Evolutionary conservation across 2,888 invertebrate species (phyloP), one percentile per base, ranked within the genome.

Genomic region (Drosophila recens): DNA sequence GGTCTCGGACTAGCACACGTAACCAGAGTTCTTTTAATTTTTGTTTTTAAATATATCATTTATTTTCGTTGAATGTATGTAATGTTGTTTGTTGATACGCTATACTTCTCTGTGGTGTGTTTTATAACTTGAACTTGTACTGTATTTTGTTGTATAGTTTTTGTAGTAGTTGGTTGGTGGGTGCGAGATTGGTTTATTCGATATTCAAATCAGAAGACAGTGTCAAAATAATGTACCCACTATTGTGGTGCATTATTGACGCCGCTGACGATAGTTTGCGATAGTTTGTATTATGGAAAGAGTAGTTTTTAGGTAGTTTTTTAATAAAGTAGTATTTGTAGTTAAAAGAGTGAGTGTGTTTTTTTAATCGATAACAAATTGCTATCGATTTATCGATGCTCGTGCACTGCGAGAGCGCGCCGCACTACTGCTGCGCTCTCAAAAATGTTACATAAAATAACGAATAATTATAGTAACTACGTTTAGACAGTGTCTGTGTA

Each of bases 191-290:
- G 63, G 78, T 80, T 77, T 75, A 82, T 79, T 84, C 79, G 87
- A 90, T 91, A 91, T 91, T 82, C 93, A 92, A 92, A 92, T 92
- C 93, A 92, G 92, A 92, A 92, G 92, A 92, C 93, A 92, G 92
- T 92, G 92, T 92, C 92, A 92, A 92, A 92, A 92, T 90, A 92
- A 92, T 91, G 92, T 89, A 92, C 92, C 92, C 92, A 90, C 77
- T 83, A 27, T 84, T 59, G 70, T 84, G 88, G 88, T 82, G 89
- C 91, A 90, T 90, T 90, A 80, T 90, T 83, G 90, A 88, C 90
- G 79, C 84, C 89, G 89, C 79, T 88, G 74, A 73, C 52, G 58
- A 61, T 69, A 80, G 72, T 82, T 88, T 82, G 90, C 88, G 90
- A 87, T 89, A 84, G 89, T 84, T 84, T 84, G 89, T 79, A 90